Evolutionary conservation across 2,797 vertebrate species (phyloP).

Genomic region (Sitta carolinensis): DNA sequence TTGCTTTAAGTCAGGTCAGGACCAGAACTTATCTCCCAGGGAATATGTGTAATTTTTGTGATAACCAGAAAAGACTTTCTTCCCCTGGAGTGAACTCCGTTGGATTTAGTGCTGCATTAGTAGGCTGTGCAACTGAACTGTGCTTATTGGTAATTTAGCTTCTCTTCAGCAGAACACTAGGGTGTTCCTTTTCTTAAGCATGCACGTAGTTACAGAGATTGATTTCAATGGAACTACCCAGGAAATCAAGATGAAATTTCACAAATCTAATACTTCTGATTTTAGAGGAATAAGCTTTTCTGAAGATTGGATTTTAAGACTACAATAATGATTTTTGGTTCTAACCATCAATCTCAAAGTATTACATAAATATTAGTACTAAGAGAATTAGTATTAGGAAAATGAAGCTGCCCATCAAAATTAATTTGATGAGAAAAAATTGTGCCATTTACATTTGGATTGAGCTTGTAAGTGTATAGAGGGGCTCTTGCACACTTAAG

Average conservation of each 20-base stretch:
- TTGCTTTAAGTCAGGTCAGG: conserved; percentile 40
- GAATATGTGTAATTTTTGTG: conserved; percentile 13
- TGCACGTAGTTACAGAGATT: not conserved
- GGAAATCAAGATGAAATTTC: conserved; percentile 12
- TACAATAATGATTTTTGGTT: not conserved
- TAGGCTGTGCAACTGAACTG: not conserved
- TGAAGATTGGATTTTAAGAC: conserved; percentile 26
- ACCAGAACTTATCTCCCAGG: not conserved
- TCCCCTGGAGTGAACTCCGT: conserved; percentile 5
- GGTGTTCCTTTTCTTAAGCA: conserved; percentile 22
- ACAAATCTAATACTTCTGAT: not conserved
- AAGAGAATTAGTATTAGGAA: not conserved
- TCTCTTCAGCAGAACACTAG: not conserved
- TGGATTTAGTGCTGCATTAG: conserved; percentile 33
- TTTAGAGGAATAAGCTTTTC: not conserved
- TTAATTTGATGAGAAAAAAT: not conserved
- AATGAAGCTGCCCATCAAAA: not conserved
- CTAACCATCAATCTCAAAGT: not conserved
- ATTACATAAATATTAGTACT: not conserved
- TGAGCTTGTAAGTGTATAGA: not conserved
- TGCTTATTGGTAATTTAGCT: conserved; percentile 14
- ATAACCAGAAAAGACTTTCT: conserved; percentile 14
- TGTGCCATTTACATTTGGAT: not conserved
- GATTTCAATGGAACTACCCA: conserved; percentile 1
- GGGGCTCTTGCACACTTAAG: not conserved